phyloP scores from a whole-genome alignment of 2,888 invertebrate genomes.

The Brachylomia viminalis region DNA sequence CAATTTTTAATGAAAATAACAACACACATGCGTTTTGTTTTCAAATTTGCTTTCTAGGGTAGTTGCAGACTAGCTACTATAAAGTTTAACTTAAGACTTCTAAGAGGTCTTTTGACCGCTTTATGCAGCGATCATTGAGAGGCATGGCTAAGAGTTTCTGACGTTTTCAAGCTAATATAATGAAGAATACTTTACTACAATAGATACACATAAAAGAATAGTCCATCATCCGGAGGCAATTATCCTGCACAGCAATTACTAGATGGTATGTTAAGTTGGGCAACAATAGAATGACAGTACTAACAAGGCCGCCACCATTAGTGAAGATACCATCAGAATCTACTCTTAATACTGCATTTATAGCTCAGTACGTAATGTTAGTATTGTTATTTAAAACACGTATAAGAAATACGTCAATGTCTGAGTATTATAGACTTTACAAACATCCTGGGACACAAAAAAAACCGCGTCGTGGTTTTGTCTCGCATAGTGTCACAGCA shows the following conservation, averaged over 20 bases:
- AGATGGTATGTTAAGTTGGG: conserved; percentile 78
- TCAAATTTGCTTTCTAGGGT: no score
- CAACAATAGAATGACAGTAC: conserved; percentile 83
- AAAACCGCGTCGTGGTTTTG: no score
- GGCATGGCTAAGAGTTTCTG: no score
- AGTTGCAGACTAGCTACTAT: no score
- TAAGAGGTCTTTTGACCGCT: background rate
- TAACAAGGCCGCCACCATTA: conserved; percentile 78
- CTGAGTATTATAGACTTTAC: background rate
- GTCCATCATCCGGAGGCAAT: conserved; percentile 63
- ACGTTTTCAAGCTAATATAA: background rate
- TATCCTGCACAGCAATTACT: conserved; percentile 73
- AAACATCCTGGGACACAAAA: background rate
- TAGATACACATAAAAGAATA: conserved; percentile 39
- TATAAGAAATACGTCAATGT: background rate
- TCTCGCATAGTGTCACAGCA: no score
- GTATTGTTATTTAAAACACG: conserved; percentile 28
- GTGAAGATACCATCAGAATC: conserved; percentile 74
- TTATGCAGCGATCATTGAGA: no score
- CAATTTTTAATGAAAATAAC: no score
- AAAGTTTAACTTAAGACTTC: no score
- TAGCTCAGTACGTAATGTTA: conserved; percentile 25
- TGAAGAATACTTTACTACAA: conserved; percentile 20
- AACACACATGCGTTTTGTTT: no score
- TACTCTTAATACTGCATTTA: conserved; percentile 33